These are phyloP conservation scores for Anguilla megastoma DNA, from an alignment of 2,797 vertebrate genomes.

Conservation along the genomic window DNA sequence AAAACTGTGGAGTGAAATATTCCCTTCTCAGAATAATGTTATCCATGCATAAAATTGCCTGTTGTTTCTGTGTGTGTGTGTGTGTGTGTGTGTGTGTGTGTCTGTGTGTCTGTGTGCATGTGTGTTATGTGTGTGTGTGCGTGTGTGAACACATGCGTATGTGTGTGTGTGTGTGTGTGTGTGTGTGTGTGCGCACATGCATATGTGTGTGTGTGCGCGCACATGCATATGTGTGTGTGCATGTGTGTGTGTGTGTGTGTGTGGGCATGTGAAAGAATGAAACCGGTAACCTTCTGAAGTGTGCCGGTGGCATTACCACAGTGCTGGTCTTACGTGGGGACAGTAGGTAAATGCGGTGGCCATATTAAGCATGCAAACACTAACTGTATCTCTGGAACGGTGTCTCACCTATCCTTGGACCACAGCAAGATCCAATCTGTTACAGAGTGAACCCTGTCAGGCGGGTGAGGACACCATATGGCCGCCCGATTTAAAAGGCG, in stretches of 20 bases:
- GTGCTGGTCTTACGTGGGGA: background rate
- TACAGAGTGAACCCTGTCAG: constrained; percentile 36
- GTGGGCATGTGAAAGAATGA: background rate
- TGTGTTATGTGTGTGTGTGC: background rate
- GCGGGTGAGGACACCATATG: constrained; percentile 42
- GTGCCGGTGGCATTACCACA: background rate
- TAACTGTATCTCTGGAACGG: background rate
- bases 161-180: too few species aligned
- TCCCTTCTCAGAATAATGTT: background rate
- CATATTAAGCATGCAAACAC: background rate
- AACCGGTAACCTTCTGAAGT: background rate
- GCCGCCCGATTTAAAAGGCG: constrained; percentile 29
- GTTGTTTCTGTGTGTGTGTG: background rate
- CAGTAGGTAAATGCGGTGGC: background rate
- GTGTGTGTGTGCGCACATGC: background rate
- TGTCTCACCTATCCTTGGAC: constrained; percentile 35
- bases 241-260: background rate
- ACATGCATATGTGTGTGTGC: too few species aligned
- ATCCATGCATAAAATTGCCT: background rate
- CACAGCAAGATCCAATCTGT: constrained; percentile 42
- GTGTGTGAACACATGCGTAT: background rate
- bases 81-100: background rate
- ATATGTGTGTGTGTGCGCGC: background rate
- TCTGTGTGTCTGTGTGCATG: background rate
- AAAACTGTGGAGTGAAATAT: constrained; percentile 8